Conservation (phyloP, 1,140 invertebrate genomes). For the Mizuhopecten yessoensis region DNA sequence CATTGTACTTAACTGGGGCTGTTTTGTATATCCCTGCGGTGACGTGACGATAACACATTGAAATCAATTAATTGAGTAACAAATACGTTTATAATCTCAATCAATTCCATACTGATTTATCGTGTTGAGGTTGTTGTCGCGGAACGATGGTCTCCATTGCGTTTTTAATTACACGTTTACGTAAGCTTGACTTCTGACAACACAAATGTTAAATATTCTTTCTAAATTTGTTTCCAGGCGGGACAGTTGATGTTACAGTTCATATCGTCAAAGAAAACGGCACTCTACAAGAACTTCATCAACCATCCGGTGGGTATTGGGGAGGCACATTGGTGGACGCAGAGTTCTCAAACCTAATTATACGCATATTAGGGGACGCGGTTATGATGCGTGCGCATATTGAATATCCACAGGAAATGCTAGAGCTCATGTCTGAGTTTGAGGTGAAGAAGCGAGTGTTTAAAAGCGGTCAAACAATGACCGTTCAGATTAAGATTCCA, state of each 20-base stretch:
- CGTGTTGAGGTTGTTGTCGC: too few species aligned
- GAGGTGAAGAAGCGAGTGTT: slow-evolving; percentile 37
- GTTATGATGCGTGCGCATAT: not conserved
- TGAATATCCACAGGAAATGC: not conserved
- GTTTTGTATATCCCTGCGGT: too few species aligned
- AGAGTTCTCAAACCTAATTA: slow-evolving; percentile 25
- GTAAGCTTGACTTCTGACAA: too few species aligned
- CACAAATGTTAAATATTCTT: too few species aligned
- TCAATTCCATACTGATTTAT: too few species aligned
- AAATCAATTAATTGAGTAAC: too few species aligned
- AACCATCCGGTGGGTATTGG: not conserved
- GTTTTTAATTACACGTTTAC: too few species aligned
- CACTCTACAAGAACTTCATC: not conserved
- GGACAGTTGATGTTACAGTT: slow-evolving; percentile 9
- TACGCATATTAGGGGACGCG: not conserved
- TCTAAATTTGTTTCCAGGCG: slow-evolving; percentile 34
- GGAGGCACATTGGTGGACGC: slow-evolving; percentile 43
- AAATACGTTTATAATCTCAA: too few species aligned
- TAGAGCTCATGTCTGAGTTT: slow-evolving; percentile 46
- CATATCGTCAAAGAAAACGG: not conserved
- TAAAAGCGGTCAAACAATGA: not conserved
- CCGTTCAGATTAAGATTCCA: not conserved
- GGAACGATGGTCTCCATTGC: too few species aligned
- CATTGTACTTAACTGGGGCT: too few species aligned
- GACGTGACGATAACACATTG: too few species aligned